A percentile compares a stretch with the other conserved stretches of the same genome.
Conservation (phyloP, 2,888 invertebrate species). For the Trichogramma evanescens region DNA sequence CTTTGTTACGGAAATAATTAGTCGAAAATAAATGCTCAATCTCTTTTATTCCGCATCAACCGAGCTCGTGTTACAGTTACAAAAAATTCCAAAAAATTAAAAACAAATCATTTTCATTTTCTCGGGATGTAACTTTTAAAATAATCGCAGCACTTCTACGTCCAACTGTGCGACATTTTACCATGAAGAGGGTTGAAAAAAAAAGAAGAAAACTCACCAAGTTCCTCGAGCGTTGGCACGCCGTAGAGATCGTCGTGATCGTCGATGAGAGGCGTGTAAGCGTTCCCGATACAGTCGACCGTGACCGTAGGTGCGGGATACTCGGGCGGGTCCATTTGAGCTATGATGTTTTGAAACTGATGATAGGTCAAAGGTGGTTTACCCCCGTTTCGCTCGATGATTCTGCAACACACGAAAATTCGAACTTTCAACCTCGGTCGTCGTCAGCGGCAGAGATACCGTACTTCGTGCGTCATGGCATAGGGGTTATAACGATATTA, state of each 20-base stretch:
- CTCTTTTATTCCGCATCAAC: too few species aligned
- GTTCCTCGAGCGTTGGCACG: slow-evolving; percentile 77
- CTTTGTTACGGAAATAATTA: background rate
- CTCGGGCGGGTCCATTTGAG: slow-evolving; percentile 69
- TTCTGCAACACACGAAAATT: slow-evolving; percentile 49
- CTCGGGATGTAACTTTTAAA: too few species aligned
- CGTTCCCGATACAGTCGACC: slow-evolving; percentile 52
- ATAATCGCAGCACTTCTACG: background rate
- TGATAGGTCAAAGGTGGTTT: slow-evolving; percentile 80
- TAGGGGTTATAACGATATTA: too few species aligned
- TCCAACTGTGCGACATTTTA: background rate
- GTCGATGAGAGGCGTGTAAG: slow-evolving; percentile 62
- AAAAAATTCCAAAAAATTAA: too few species aligned
- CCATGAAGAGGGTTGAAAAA: background rate
- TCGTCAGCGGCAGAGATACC: too few species aligned
- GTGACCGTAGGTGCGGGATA: slow-evolving; percentile 57
- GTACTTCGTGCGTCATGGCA: too few species aligned
- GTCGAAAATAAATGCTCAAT: background rate
- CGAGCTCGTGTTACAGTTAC: too few species aligned
- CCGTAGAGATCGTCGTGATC: slow-evolving; percentile 79
- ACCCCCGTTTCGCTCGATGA: slow-evolving; percentile 74
- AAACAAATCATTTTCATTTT: too few species aligned
- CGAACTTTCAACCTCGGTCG: too few species aligned
- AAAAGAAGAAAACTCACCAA: slow-evolving; percentile 51
- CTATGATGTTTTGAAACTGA: slow-evolving; percentile 74